Evolutionary conservation across 1,140 invertebrate species (phyloP), one percentile per base, ranked within the genome.

Genomic region (Solenopsis fugax): DNA sequence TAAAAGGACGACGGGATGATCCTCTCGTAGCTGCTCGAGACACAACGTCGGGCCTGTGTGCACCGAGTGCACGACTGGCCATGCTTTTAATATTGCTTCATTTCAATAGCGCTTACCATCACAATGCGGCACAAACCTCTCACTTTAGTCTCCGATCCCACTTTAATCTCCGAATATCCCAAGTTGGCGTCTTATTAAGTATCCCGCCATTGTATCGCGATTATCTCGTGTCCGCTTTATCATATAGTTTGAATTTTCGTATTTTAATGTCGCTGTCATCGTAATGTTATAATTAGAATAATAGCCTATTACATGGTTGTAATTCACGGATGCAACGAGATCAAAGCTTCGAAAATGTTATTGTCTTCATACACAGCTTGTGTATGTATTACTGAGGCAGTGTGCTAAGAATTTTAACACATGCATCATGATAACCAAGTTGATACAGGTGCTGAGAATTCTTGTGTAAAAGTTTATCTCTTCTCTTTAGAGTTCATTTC

Each of bases 1-100:
- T 56, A 52, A 86, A 52, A 87, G 84, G 88, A 90, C 73, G 73
- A 88, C 65, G 91, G 34, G 84, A 92, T 92, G 87, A 81, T 92
- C 88, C 89, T 91, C 73, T 87, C 69, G 62, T 64, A 65, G 60
- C 34, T 67, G 77, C 78, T 58, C 71, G 54, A 87, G 77, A 89
- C 78, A 71, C 69, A 50, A 45, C 58, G 54, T 5, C 45, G 48
- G 37, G 58, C 18, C 54, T 54, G 69, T 71, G 62, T 21, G 12
- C 16, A 41, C 34, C 58, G 84, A 71, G 60, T 67, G 71, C 52
- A 54, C 67, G 65, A 72, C 65, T 82, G 37, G 65, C 60, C 45
- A 34, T 12, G 50, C 54, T 58, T 88, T 71, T 86, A 78, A 67
- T 62, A 71, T 86, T 48, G 37, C 64, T 58, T 58, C 54, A 21